Percentiles rank a stretch among this genome's conserved stretches.
Conservation (phyloP, 1,140 invertebrate genomes). For the Hylaeus anthracinus region DNA sequence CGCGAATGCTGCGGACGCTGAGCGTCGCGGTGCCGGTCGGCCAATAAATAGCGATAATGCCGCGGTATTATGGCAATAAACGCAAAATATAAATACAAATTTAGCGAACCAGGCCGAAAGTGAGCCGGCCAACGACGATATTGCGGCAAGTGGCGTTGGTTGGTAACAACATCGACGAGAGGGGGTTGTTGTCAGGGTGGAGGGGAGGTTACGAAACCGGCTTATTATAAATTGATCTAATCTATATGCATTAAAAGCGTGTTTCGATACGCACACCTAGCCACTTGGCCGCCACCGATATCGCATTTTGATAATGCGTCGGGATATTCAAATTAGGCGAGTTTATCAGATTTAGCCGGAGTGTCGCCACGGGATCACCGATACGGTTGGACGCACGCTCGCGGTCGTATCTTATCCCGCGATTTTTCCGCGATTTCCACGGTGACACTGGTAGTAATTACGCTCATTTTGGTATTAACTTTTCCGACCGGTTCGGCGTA, state of each 20-base stretch:
- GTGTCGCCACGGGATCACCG: slow-evolving; percentile 65
- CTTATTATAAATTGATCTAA: slow-evolving; percentile 81
- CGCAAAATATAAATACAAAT: slow-evolving; percentile 79
- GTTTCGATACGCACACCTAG: slow-evolving; percentile 70
- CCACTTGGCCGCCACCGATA: slow-evolving; percentile 70
- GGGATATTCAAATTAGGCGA: slow-evolving; percentile 78
- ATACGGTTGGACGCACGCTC: slow-evolving; percentile 44
- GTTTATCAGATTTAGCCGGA: slow-evolving; percentile 77
- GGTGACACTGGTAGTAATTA: not conserved
- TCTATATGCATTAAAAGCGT: slow-evolving; percentile 80
- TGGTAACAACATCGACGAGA: not conserved
- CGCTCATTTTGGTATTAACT: not conserved
- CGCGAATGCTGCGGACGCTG: slow-evolving; percentile 58
- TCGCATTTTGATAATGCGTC: slow-evolving; percentile 79
- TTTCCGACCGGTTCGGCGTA: not conserved
- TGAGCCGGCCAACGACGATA: slow-evolving; percentile 10
- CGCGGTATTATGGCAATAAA: slow-evolving; percentile 75
- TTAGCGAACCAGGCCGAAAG: slow-evolving; percentile 59
- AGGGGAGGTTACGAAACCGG: slow-evolving; percentile 65
- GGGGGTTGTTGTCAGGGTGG: not conserved
- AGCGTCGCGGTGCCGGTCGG: slow-evolving; percentile 62
- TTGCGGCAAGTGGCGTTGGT: slow-evolving; percentile 41
- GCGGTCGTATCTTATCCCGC: slow-evolving; percentile 36
- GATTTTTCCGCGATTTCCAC: slow-evolving; percentile 9
- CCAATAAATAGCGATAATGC: slow-evolving; percentile 78